Evolutionary conservation across 2,113 vertebrate genomes (phyloP).

Genomic region (Octodon degus): DNA sequence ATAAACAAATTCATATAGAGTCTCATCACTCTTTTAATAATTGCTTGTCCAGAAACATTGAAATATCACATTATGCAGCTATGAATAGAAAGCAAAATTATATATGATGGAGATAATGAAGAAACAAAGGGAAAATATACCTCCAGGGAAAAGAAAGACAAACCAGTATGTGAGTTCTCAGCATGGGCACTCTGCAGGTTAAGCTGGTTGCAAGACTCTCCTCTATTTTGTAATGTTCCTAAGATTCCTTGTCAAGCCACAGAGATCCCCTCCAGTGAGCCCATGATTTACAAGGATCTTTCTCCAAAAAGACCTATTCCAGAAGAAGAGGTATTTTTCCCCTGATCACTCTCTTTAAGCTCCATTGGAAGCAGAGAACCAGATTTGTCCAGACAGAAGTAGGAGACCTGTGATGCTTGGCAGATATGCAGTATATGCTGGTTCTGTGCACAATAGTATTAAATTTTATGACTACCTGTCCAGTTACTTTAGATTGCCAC

Average conservation of each 20-base stretch:
- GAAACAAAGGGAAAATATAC: slow-evolving; percentile 77
- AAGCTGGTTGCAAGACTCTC: slow-evolving; percentile 70
- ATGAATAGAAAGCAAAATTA: slow-evolving; percentile 80
- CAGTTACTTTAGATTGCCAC: slow-evolving; percentile 2
- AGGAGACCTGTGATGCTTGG: slow-evolving; percentile 37
- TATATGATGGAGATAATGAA: slow-evolving; percentile 78
- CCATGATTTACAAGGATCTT: slow-evolving; percentile 74
- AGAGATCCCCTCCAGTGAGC: slow-evolving; percentile 78
- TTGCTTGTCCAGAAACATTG: slow-evolving; percentile 79
- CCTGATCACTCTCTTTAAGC: slow-evolving; percentile 68
- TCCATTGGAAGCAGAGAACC: slow-evolving; percentile 40
- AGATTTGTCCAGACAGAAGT: not conserved
- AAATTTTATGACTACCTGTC: slow-evolving; percentile 14
- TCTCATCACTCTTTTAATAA: slow-evolving; percentile 64
- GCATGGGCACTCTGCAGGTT: slow-evolving; percentile 52
- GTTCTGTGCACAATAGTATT: slow-evolving; percentile 48
- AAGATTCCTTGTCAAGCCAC: slow-evolving; percentile 74
- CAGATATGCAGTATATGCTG: not conserved
- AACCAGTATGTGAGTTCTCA: slow-evolving; percentile 78
- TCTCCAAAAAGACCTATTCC: slow-evolving; percentile 71
- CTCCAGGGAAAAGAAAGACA: not conserved
- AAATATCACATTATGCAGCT: slow-evolving; percentile 83
- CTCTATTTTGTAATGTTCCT: slow-evolving; percentile 69
- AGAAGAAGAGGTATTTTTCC: slow-evolving; percentile 71
- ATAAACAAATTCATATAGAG: slow-evolving; percentile 71